Evolutionary conservation across 2,888 invertebrate genomes (phyloP), one percentile per base, ranked within the genome.

Genomic region (Trissonchulus latispiculum): DNA sequence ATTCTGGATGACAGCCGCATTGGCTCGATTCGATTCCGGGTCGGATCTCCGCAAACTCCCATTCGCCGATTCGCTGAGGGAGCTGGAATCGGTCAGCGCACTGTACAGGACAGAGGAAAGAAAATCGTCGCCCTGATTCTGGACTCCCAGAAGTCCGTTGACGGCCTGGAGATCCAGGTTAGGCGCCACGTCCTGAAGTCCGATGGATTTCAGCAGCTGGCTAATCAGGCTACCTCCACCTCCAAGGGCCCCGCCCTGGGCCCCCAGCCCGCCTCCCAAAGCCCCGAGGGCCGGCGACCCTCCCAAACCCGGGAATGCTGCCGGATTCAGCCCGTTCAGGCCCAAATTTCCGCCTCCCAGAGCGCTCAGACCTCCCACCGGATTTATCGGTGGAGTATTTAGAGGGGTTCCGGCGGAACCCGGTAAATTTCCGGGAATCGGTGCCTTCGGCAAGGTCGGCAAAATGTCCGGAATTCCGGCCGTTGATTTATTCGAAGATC

Each of bases 71-170:
- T 23, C 8, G 31, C 48, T 28, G 3, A 28, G 29, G 37, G 81
- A 75, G 1, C 79, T 77, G 29, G 79, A 79, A 36, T 78, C 77
- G 59, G 81, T 81, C 36, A 82, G 77, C 3, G 81, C 80, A 75
- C 80, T 82, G 80, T 82, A 82, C 62, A 82, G 76, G n/a, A 80
- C 78, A 74, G 81, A 80, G 70, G 80, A 78, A 73, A 82, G 77
- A 2, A 73, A 23, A 23, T 64, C 74, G 23, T 61, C 36, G 15
- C 37, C 33, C n/a, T 33, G 66, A 31, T 72, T 28, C 3, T 69
- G 32, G 18, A 37, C 28, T 33, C 75, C 74, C 36, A 71, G 36
- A 2, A 73, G 59, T 29, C 33, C 48, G 67, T 73, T 73, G 61
- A 77, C 72, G 8, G 77, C 75, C 70, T 77, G 76, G 28, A 74